Base-by-base conservation (phyloP, 2,888 invertebrate genomes). In the Athripsodes cinereus region DNA sequence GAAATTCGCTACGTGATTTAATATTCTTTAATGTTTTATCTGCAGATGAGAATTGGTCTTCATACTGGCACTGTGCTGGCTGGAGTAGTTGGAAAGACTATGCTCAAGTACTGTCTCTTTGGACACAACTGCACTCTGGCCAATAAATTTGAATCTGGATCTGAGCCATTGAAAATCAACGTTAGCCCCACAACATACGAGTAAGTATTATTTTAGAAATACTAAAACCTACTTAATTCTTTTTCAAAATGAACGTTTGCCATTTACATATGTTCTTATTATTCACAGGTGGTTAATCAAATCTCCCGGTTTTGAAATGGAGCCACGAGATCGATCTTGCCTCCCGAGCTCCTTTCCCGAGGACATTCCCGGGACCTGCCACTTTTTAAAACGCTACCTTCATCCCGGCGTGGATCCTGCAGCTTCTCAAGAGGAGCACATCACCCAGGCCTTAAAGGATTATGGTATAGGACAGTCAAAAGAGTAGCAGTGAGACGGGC, bases 91-190 rank as follows among this genome's bases (percentile, higher is more conserved):
- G 96, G 96, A 0, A 90, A 92, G 54, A 94, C 92, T 67, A 93
- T 93, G 92, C 85, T 92, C 21, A 84, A 96, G 66, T 96, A 96
- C 69, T 96, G 96, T 71, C 84, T 96, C 61, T 96, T 96, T 68
- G 96, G 96, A 0, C 94, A 96, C 72, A 94, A 96, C 70, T 95
- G 95, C 16, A 95, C 95, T 1, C 82, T 96, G 57, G 96, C 96
- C 52, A 96, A 96, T 74, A 96, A 94, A 78, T 96, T 96, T 69
- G 96, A 96, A 72, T 95, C 95, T 0, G 87, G 92, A 44, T 96
- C 96, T 62, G 93, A 92, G 69, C 92, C 95, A 0, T 80, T 92
- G 66, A 86, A 85, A 72, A 91, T 95, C 70, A 95, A 96, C 75
- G 85, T 96, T 70, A 96, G 96, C 69, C 96, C 96, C 2, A 94